phyloP scores from a whole-genome alignment of 2,888 invertebrate genomes.

The Hymenopus coronatus region DNA sequence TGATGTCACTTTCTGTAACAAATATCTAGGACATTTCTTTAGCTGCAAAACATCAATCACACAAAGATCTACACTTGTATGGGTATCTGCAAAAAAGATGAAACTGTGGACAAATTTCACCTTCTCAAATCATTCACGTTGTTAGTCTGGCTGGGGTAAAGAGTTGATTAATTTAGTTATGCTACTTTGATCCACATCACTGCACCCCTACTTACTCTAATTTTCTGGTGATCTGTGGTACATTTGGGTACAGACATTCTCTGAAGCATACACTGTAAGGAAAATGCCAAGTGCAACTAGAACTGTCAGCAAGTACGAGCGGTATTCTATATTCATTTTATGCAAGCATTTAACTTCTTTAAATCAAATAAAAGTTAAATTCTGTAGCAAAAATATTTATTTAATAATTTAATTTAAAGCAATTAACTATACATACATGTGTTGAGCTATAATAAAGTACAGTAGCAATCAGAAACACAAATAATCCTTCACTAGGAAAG shows the following conservation, averaged over 20 bases:
- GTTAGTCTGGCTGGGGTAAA: not conserved
- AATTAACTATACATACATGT: not conserved
- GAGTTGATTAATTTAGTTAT: not conserved
- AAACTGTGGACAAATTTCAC: too few relatives aligned
- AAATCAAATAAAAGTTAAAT: not conserved
- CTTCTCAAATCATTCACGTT: not conserved
- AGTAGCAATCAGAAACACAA: not conserved
- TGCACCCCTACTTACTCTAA: slow-evolving; percentile 76
- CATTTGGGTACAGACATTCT: slow-evolving; percentile 82
- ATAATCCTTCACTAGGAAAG: not conserved
- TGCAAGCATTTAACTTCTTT: not conserved
- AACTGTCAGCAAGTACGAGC: not conserved
- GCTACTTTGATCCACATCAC: slow-evolving; percentile 9
- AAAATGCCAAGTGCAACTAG: slow-evolving; percentile 32
- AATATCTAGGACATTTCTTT: too few relatives aligned
- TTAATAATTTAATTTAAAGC: not conserved
- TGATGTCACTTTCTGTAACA: too few relatives aligned
- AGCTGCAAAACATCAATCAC: too few relatives aligned
- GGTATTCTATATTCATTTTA: not conserved
- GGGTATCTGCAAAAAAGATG: too few relatives aligned
- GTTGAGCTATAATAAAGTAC: not conserved
- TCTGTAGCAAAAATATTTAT: not conserved
- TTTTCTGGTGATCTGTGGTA: slow-evolving; percentile 82
- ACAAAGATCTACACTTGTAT: too few relatives aligned
- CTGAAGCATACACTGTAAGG: slow-evolving; percentile 86